Base-by-base conservation (phyloP, 2,797 vertebrate genomes). In the Nyctalus aviator region DNA sequence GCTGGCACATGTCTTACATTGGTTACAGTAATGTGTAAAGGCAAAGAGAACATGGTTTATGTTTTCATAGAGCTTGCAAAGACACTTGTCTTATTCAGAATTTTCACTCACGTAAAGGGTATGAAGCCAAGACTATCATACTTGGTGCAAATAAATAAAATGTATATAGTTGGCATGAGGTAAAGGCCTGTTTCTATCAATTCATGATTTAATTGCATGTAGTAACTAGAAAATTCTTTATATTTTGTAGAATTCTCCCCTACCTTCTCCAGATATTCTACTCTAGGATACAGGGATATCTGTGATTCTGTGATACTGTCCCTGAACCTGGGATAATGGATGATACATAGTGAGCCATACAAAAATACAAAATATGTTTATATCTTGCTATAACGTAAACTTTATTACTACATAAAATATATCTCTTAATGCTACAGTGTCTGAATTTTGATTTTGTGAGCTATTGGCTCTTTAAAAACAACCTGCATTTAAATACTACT, bases 141-240 rank as follows among this genome's bases (percentile, higher is more conserved):
- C 5, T 77, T 64, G 9, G 12, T 92, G 37, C 41, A 68, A 76
- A 69, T 76, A 30, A 94, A 91, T 91, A 94, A 87, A 86, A 95
- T 69, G 9, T 78, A 11, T 57, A 15, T 25, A 69, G 15, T 25
- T 78, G 1, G 50, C 64, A 20, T n/a, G 7, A 59, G 5, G 7
- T 75, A 66, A 72, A 71, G 13, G n/a, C 9, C 20, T 20, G 53
- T 86, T 93, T 92, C 89, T 71, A 88, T 0, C 5, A 10, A 79
- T 27, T 93, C 27, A 57, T 69, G 20, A 72, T 85, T 82, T 73
- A 83, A 86, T n/a, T 92, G 27, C 5, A 48, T 76, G 3, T 53
- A 76, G 3, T 53, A 76, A 57, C 6, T 79, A 27, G 71, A 83
- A 30, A 13, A 79, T 35, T 59, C 30, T 77, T 84, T 82, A 66